phyloP scores from a whole-genome alignment of 2,113 vertebrate genomes.

The Forbesichthys papilliferus region DNA sequence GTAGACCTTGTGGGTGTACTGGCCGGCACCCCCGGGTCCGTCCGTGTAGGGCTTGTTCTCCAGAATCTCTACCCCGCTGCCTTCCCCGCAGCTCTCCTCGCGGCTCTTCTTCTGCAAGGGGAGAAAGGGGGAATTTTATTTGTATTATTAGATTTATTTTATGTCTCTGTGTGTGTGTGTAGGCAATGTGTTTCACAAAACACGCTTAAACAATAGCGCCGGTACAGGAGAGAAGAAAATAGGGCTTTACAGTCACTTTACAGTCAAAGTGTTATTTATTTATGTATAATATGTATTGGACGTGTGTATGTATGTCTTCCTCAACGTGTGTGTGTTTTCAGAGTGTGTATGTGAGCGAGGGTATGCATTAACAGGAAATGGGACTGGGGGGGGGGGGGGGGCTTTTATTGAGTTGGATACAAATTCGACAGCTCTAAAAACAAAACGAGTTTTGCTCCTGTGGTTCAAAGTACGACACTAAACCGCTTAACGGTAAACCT shows the following conservation, averaged over 20 bases:
- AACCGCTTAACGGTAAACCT: too few species aligned
- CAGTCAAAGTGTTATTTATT: too few species aligned
- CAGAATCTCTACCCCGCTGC: slow-evolving; percentile 94
- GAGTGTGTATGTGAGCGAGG: too few species aligned
- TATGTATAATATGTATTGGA: too few species aligned
- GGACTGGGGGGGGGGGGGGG: background rate
- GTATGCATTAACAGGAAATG: background rate
- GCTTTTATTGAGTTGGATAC: background rate
- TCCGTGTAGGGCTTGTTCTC: slow-evolving; percentile 93
- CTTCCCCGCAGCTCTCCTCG: slow-evolving; percentile 91
- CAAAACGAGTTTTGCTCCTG: background rate
- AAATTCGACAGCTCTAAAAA: background rate
- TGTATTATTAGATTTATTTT: too few species aligned
- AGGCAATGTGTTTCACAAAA: background rate
- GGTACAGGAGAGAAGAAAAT: too few species aligned
- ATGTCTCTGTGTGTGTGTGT: background rate
- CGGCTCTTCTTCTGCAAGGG: slow-evolving; percentile 90
- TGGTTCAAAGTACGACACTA: background rate
- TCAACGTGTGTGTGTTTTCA: too few species aligned
- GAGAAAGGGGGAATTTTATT: background rate
- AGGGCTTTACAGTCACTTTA: too few species aligned
- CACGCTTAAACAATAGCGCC: too few species aligned
- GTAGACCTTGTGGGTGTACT: slow-evolving; percentile 97
- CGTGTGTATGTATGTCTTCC: too few species aligned
- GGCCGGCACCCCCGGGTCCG: slow-evolving; percentile 88